A percentile compares a stretch with the other conserved stretches of the same genome.
These are phyloP conservation scores for Pampus argenteus DNA, from an alignment of 2,797 vertebrate species.

Conservation along the genomic window DNA sequence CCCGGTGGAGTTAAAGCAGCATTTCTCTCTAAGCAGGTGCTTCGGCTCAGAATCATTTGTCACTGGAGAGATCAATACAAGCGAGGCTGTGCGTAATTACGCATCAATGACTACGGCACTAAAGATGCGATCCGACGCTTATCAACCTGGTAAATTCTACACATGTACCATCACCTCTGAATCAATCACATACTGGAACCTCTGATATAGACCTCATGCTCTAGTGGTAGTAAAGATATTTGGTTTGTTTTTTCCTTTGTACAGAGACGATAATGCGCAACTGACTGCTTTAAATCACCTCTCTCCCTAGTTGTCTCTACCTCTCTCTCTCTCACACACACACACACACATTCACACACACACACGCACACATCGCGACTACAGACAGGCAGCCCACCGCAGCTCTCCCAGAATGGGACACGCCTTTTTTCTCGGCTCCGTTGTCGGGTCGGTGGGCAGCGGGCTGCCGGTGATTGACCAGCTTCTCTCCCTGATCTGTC, in stretches of 20 bases:
- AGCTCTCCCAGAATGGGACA: conserved; percentile 72
- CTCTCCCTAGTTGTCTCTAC: conserved; percentile 2
- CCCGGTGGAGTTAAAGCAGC: not conserved
- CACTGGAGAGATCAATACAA: conserved; percentile 20
- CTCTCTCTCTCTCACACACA: conserved; percentile 21
- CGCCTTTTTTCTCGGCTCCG: conserved; percentile 79
- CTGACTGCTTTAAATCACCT: conserved; percentile 33
- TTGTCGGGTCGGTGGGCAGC: conserved; percentile 79
- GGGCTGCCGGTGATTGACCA: conserved; percentile 83
- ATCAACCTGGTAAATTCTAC: conserved; percentile 12
- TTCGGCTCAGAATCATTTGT: conserved; percentile 33
- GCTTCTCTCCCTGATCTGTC: conserved; percentile 81
- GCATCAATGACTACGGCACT: conserved; percentile 42
- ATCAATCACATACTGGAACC: conserved; percentile 10
- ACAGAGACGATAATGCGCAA: conserved; percentile 19
- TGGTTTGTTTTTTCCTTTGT: conserved; percentile 39
- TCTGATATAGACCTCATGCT: not conserved
- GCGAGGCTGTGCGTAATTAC: conserved; percentile 67
- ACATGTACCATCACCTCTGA: conserved; percentile 16
- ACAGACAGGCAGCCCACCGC: conserved; percentile 64
- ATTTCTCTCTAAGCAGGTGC: conserved; percentile 38
- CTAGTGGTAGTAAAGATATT: not conserved
- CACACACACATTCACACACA: conserved; percentile 26
- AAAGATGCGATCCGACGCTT: conserved; percentile 18
- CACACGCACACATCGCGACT: conserved; percentile 24